Evolutionary conservation across 2,888 invertebrate species (phyloP).

Genomic region (Sacculina carcini): DNA sequence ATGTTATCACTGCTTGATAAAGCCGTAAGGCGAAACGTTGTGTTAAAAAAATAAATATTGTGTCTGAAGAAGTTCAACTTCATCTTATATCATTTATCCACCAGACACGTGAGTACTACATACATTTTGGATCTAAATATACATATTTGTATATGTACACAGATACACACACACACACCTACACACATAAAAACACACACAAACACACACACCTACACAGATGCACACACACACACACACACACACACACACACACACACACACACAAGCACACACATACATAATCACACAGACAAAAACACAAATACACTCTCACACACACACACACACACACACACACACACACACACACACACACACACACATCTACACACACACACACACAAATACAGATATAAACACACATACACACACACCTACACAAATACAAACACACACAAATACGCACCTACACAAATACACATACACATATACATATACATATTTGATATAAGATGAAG

Average conservation of each 20-base stretch:
- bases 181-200: conserved; percentile 1
- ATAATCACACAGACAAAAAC: background rate
- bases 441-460: background rate
- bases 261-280: conserved; percentile 1
- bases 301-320: background rate
- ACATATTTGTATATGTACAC: conserved; percentile 2
- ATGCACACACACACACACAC: conserved; percentile 1
- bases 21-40: no score
- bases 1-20: no score
- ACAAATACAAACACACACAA: background rate
- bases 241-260: conserved; percentile 1
- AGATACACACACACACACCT: conserved; percentile 3
- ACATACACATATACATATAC: background rate
- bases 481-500: no score
- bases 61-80: no score
- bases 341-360: background rate
- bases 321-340: background rate
- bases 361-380: background rate
- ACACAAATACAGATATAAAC: background rate
- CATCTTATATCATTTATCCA: no score
- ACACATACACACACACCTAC: background rate
- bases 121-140: background rate
- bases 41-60: no score
- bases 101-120: no score
- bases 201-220: background rate